Percentiles rank a stretch among this genome's conserved stretches.
These are phyloP conservation scores for Olivierus martensii DNA, from an alignment of 1,140 invertebrate species.

Conservation along the genomic window DNA sequence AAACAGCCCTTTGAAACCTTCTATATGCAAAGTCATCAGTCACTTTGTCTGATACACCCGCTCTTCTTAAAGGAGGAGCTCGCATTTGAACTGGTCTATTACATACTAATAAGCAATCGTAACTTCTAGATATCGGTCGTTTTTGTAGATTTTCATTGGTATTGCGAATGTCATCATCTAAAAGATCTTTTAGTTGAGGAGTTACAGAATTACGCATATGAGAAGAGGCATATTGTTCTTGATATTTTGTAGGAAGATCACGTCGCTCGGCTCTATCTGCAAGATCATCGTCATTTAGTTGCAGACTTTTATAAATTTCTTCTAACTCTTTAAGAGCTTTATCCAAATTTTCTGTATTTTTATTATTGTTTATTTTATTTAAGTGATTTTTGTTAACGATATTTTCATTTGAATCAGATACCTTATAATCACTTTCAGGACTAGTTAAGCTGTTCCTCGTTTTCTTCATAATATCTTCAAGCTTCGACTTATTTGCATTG, in stretches of 20 bases:
- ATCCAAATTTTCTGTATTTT: constrained; percentile 46
- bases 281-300: constrained; percentile 63
- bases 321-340: constrained; percentile 76
- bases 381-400: background rate
- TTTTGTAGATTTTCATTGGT: background rate
- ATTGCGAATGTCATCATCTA: constrained; percentile 1
- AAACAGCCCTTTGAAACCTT: constrained; percentile 38
- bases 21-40: constrained; percentile 67
- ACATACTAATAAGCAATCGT: constrained; percentile 1
- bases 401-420: background rate
- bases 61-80: constrained; percentile 27
- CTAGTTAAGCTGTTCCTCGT: constrained; percentile 1
- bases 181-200: too few relatives aligned
- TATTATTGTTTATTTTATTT: background rate
- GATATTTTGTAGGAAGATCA: constrained; percentile 44
- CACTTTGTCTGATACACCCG: constrained; percentile 43
- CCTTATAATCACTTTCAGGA: background rate
- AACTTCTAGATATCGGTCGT: background rate
- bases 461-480: background rate
- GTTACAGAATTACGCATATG: constrained; percentile 1
- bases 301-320: constrained; percentile 61
- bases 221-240: constrained; percentile 9
- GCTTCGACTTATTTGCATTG: background rate
- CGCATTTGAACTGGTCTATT: constrained; percentile 18
- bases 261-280: constrained; percentile 58